Conservation (phyloP, 2,888 invertebrate species). For the Leptopilina syphax region DNA sequence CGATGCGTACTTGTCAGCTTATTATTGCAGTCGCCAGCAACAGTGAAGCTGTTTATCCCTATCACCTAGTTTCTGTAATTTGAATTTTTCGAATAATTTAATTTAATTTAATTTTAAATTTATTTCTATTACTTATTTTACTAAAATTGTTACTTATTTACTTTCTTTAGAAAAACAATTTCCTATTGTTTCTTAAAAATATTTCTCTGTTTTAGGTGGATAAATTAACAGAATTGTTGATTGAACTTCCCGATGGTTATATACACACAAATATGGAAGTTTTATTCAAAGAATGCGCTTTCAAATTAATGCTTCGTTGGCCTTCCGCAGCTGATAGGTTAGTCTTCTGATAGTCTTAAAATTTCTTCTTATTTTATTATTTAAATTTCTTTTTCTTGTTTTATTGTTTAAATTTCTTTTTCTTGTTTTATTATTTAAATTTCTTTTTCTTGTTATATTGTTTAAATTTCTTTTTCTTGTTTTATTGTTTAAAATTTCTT, state of each 20-base stretch:
- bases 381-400: no score
- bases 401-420: not conserved
- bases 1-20: conserved; percentile 73
- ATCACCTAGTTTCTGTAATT: conserved; percentile 72
- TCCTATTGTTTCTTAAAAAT: not conserved
- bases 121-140: no score
- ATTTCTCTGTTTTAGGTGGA: conserved; percentile 66
- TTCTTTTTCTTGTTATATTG: no score
- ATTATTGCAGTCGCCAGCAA: conserved; percentile 75
- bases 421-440: no score
- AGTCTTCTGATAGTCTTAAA: not conserved
- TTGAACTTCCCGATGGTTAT: conserved; percentile 72
- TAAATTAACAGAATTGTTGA: conserved; percentile 71
- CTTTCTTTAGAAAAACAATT: no score
- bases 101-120: no score
- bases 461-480: no score
- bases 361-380: not conserved
- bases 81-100: no score
- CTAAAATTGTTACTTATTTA: no score
- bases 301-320: conserved; percentile 75
- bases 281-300: conserved; percentile 72
- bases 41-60: conserved; percentile 72
- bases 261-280: conserved; percentile 72
- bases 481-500: no score
- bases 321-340: conserved; percentile 73